phyloP scores from a whole-genome alignment of 2,113 vertebrate species.

The Aix galericulata region DNA sequence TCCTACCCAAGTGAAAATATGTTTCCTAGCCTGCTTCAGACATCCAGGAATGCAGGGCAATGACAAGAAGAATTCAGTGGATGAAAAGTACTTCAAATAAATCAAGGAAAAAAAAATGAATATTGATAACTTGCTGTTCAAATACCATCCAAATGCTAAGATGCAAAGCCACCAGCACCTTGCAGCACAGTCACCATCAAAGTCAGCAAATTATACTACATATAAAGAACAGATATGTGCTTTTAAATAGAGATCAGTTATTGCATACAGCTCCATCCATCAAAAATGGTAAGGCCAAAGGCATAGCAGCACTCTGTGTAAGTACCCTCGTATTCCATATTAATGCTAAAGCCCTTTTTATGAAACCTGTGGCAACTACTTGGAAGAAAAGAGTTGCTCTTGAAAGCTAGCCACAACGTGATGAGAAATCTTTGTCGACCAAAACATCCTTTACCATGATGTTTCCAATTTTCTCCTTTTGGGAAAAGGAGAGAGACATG shows the following conservation, averaged over 20 bases:
- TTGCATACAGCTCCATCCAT: neutral
- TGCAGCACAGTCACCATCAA: neutral
- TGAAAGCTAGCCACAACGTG: neutral
- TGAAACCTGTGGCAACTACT: neutral
- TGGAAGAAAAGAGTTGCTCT: neutral
- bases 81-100: neutral
- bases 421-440: neutral
- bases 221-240: neutral
- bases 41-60: neutral
- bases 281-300: neutral
- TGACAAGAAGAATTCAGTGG: neutral
- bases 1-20: neutral
- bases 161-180: neutral
- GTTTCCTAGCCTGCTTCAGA: neutral
- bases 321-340: neutral
- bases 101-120: neutral
- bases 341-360: neutral
- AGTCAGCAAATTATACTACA: neutral
- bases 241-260: neutral
- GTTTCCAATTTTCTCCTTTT: neutral
- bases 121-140: neutral
- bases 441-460: rapidly evolving
- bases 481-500: neutral
- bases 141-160: neutral
- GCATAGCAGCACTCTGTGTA: neutral